These are phyloP conservation scores for Pollenia griseotomentosa DNA, from an alignment of 2,888 invertebrate genomes.

Conservation along the genomic window DNA sequence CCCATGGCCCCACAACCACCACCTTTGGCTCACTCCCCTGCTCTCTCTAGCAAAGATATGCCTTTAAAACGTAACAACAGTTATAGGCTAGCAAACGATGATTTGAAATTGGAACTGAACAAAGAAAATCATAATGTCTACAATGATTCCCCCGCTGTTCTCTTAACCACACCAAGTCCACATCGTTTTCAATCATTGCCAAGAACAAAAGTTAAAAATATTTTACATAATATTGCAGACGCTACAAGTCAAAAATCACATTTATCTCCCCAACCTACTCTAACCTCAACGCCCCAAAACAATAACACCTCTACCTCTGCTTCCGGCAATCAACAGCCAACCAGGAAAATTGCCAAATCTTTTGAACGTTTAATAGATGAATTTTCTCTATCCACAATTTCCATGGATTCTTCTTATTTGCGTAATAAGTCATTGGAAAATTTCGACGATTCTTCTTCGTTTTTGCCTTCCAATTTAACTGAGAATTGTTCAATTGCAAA, in stretches of 20 bases:
- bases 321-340: conserved; percentile 26
- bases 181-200: conserved; percentile 76
- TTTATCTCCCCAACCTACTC: conserved; percentile 43
- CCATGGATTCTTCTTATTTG: conserved; percentile 82
- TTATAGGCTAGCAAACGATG: conserved; percentile 91
- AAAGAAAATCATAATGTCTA: conserved; percentile 79
- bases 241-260: conserved; percentile 75
- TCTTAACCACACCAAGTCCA: conserved; percentile 37
- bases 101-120: conserved; percentile 85
- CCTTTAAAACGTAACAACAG: conserved; percentile 91
- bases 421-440: conserved; percentile 83
- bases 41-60: conserved; percentile 77
- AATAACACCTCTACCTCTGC: background rate
- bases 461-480: conserved; percentile 59
- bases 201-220: conserved; percentile 74
- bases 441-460: conserved; percentile 82
- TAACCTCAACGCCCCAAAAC: conserved; percentile 29
- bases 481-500: background rate
- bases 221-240: conserved; percentile 66
- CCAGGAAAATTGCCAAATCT: conserved; percentile 88
- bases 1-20: conserved; percentile 74
- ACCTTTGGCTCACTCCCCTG: conserved; percentile 74
- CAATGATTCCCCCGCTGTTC: conserved; percentile 56
- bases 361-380: conserved; percentile 84
- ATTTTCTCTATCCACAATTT: conserved; percentile 82